phyloP scores from a whole-genome alignment of 1,140 invertebrate species.

The Elymnias hypermnestra region DNA sequence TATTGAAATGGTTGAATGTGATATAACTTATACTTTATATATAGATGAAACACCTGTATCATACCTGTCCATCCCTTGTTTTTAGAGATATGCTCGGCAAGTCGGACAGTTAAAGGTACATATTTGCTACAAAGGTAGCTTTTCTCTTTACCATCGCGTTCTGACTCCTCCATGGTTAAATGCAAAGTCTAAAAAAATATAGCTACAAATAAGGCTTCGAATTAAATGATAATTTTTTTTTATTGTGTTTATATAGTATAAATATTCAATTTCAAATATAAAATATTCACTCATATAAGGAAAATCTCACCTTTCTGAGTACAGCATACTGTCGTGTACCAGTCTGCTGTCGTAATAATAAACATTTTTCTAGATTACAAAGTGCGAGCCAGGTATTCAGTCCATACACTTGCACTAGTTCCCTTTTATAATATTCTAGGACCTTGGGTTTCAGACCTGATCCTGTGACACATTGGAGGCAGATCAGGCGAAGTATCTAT shows the following conservation, averaged over 20 bases:
- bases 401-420: slow-evolving; percentile 95
- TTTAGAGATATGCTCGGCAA: slow-evolving; percentile 90
- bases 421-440: slow-evolving; percentile 94
- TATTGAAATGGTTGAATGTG: too few relatives aligned
- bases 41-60: too few relatives aligned
- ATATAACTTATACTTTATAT: too few relatives aligned
- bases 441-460: slow-evolving; percentile 94
- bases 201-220: too few relatives aligned
- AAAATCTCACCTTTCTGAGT: slow-evolving; percentile 77
- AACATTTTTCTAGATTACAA: slow-evolving; percentile 92
- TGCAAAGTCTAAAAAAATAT: slow-evolving; percentile 86
- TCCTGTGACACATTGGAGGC: slow-evolving; percentile 91
- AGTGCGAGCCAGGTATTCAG: slow-evolving; percentile 90
- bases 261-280: too few relatives aligned
- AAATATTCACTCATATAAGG: too few relatives aligned
- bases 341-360: slow-evolving; percentile 85
- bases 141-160: slow-evolving; percentile 91
- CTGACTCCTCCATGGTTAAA: slow-evolving; percentile 91
- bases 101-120: slow-evolving; percentile 92
- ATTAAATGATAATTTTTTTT: neutral
- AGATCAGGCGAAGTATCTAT: slow-evolving; percentile 87
- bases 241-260: too few relatives aligned
- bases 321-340: slow-evolving; percentile 83
- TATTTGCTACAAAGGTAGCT: slow-evolving; percentile 96
- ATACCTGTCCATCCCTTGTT: slow-evolving; percentile 87